These are phyloP conservation scores for Poecilia wingei DNA, from an alignment of 2,797 vertebrate species.

Conservation along the genomic window DNA sequence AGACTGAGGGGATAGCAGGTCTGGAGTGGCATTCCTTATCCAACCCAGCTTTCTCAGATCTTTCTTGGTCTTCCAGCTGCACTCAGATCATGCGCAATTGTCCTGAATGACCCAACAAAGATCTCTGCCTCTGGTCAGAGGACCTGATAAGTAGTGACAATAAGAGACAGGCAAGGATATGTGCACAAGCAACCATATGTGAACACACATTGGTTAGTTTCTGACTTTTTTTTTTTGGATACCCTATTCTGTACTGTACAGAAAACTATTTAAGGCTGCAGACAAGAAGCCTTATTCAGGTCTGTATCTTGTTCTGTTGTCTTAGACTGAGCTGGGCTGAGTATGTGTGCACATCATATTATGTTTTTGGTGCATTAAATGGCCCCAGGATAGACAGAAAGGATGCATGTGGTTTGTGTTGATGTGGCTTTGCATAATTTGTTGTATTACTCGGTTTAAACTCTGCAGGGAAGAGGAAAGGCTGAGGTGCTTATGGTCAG, in stretches of 20 bases:
- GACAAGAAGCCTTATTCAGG: constrained; percentile 18
- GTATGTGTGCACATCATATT: constrained; percentile 4
- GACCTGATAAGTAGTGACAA: constrained; percentile 69
- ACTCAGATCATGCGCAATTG: constrained; percentile 62
- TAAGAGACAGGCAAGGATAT: constrained; percentile 48
- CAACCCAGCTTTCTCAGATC: constrained; percentile 68
- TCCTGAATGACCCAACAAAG: constrained; percentile 56
- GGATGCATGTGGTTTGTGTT: constrained; percentile 17
- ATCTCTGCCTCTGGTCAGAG: constrained; percentile 74
- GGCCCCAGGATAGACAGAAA: constrained; percentile 10
- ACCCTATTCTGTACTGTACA: neutral
- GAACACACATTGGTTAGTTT: constrained; percentile 3
- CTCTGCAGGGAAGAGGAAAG: constrained; percentile 41
- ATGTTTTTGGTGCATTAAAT: constrained; percentile 21
- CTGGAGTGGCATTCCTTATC: constrained; percentile 72
- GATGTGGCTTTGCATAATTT: constrained; percentile 26
- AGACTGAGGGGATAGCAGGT: constrained; percentile 54
- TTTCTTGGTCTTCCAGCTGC: constrained; percentile 57
- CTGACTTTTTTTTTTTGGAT: neutral
- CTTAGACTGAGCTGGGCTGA: constrained; percentile 34
- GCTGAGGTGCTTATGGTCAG: constrained; percentile 57
- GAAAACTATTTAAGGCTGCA: constrained; percentile 15
- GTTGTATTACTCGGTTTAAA: constrained; percentile 42
- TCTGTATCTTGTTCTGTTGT: constrained; percentile 34
- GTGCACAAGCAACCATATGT: constrained; percentile 11